phyloP scores from a whole-genome alignment of 2,113 vertebrate species.

The Cynocephalus volans region DNA sequence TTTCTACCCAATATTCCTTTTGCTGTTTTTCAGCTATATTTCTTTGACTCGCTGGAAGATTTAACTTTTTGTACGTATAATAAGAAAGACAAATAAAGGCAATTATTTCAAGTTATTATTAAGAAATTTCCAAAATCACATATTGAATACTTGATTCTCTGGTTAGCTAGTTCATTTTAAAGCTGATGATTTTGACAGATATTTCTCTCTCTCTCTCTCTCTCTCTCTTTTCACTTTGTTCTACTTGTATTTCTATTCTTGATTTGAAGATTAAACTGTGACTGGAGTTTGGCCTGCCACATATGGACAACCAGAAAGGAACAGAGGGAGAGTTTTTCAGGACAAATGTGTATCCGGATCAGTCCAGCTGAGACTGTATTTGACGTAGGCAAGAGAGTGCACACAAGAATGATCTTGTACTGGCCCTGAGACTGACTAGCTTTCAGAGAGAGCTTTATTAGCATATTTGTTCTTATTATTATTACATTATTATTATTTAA shows the following conservation, averaged over 20 bases:
- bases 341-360: background rate
- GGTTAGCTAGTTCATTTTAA: conserved; percentile 62
- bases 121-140: conserved; percentile 64
- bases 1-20: conserved; percentile 79
- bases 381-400: background rate
- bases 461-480: background rate
- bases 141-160: background rate
- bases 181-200: background rate
- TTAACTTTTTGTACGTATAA: conserved; percentile 79
- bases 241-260: conserved; percentile 28
- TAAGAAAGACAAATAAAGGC: conserved; percentile 83
- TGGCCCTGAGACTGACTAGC: background rate
- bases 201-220: background rate
- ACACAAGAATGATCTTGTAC: background rate
- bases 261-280: background rate
- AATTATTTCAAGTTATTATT: conserved; percentile 87
- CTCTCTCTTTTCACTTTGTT: background rate
- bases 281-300: background rate
- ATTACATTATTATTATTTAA: background rate
- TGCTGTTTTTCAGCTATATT: conserved; percentile 77
- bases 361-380: background rate
- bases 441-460: conserved; percentile 37
- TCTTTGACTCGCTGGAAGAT: conserved; percentile 81
- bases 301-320: background rate
- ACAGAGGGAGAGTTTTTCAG: background rate